A percentile compares a stretch with the other conserved stretches of the same genome.
Evolutionary conservation across 2,888 invertebrate genomes (phyloP).

Genomic region (Acronicta psi): DNA sequence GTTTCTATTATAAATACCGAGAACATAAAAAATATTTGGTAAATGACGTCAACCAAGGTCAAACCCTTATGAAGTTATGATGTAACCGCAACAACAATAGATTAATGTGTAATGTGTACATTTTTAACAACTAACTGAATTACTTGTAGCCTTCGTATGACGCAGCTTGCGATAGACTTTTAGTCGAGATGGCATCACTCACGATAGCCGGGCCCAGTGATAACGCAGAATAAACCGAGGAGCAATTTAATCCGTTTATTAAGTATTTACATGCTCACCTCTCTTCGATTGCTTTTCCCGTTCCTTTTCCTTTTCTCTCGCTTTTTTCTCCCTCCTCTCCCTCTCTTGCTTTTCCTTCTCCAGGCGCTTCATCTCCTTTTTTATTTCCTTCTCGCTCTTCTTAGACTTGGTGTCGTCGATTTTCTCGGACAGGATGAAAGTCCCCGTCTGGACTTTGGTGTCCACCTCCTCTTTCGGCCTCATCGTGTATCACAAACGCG

Average conservation of each 20-base stretch:
- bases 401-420: constrained; percentile 86
- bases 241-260: constrained; percentile 27
- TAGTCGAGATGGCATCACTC: constrained; percentile 79
- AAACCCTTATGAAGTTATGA: constrained; percentile 75
- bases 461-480: constrained; percentile 83
- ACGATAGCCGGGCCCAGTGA: constrained; percentile 62
- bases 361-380: constrained; percentile 86
- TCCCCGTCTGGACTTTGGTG: constrained; percentile 82
- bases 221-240: constrained; percentile 35
- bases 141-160: constrained; percentile 50
- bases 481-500: constrained; percentile 68
- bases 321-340: constrained; percentile 86
- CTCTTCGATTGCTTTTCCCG: constrained; percentile 82
- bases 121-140: constrained; percentile 64
- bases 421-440: constrained; percentile 89
- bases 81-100: constrained; percentile 78
- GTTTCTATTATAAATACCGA: constrained; percentile 53
- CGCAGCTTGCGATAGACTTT: constrained; percentile 62
- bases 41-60: constrained; percentile 77
- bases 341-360: constrained; percentile 86
- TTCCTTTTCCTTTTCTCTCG: constrained; percentile 86
- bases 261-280: constrained; percentile 68
- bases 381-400: constrained; percentile 85
- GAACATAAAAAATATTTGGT: constrained; percentile 73
- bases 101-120: constrained; percentile 66